Evolutionary conservation across 2,113 vertebrate genomes (phyloP), one percentile per base, ranked within the genome.

Genomic region (Hirundichthys speculiger): DNA sequence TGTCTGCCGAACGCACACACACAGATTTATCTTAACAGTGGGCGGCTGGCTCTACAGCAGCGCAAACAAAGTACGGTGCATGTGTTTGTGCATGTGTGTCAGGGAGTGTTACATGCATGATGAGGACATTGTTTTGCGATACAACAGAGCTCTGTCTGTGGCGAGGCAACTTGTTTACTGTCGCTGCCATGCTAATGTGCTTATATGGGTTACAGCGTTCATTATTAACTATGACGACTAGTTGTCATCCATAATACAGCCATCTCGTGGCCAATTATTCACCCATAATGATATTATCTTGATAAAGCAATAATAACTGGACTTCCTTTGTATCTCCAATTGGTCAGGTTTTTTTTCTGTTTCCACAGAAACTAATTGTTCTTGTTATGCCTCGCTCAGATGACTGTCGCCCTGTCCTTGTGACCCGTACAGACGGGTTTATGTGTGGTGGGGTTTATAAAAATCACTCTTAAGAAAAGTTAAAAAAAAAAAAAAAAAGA

Each of bases 161-260:
- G 38, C 47, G 75, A 63, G 64, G 74, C 73, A 46, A 64, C 72
- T 67, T 84, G 76, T 77, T 86, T 69, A 70, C 67, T 34, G 75
- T 62, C 71, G 48, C 73, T 18, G 70, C 60, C 73, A 70, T 83
- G 73, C 82, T 89, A 86, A 84, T 88, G 70, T 75, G 73, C 82
- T 86, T 77, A 70, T 46, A 48, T 30, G 30, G 82, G 87, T 88
- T 85, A 84, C 38, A 39, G 79, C 40, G 87, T 90, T 89, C 82
- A 73, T 69, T 41, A 49, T 3, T 3, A 77, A 82, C 66, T 73
- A 78, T 64, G 54, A 76, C 67, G 42, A 47, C 54, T 46, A 14
- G 15, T 58, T 66, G 63, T 57, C 50, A 19, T 79, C 54, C 47
- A 49, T 70, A 69, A 56, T 52, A 20, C 20, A 66, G 76, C 39